Percentiles rank a stretch among this genome's conserved stretches.
These are phyloP conservation scores for Elachura formosa DNA, from an alignment of 2,113 vertebrate genomes.

Conservation along the genomic window DNA sequence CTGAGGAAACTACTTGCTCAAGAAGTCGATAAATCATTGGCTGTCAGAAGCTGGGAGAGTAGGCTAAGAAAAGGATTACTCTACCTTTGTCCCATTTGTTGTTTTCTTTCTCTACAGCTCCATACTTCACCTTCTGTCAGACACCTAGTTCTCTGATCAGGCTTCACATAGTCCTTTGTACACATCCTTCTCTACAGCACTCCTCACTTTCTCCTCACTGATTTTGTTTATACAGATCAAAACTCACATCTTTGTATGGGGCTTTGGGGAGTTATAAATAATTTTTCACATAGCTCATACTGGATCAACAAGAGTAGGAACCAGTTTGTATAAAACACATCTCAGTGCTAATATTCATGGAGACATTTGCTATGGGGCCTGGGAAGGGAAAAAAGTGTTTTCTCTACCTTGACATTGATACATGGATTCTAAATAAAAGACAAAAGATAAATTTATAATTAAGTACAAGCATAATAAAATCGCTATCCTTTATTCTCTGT, in stretches of 20 bases:
- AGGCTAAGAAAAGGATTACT: not conserved
- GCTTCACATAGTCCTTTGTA: not conserved
- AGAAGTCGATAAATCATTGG: not conserved
- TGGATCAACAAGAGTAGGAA: not conserved
- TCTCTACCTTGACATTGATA: not conserved
- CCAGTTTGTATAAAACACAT: not conserved
- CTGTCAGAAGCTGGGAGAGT: not conserved
- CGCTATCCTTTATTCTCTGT: not conserved
- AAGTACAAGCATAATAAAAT: not conserved
- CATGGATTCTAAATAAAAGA: not conserved
- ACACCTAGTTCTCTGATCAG: not conserved
- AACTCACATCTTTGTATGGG: accelerated
- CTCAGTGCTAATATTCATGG: not conserved
- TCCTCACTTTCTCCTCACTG: not conserved
- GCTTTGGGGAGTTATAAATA: not conserved
- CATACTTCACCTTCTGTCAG: not conserved
- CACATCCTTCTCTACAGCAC: not conserved
- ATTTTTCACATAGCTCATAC: not conserved
- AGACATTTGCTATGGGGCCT: not conserved
- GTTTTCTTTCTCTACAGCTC: not conserved
- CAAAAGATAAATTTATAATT: not conserved
- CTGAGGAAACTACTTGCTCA: not conserved
- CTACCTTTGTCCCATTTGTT: not conserved
- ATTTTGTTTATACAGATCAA: not conserved
- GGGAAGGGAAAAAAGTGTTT: not conserved